Evolutionary conservation across 2,113 vertebrate genomes (phyloP), one percentile per base, ranked within the genome.

Genomic region (Nycticebus coucang): DNA sequence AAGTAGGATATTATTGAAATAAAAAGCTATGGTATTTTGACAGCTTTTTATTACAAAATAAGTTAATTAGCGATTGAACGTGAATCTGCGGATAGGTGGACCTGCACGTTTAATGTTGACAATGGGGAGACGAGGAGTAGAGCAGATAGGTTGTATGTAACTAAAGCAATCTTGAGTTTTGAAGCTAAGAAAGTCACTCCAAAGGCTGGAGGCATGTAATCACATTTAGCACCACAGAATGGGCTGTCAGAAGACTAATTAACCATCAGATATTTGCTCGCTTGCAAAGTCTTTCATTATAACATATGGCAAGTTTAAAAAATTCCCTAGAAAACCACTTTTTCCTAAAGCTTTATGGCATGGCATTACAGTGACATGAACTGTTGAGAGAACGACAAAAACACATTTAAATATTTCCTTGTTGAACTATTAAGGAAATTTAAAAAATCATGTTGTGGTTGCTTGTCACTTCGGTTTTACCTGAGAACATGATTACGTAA

Each of bases 121-220:
- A 60, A n/a, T 50, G 24, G 2, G 13, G 30, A 89, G 5, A 62
- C 19, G 24, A n/a, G n/a, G n/a, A 28, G 86, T 68, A 59, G 18
- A 81, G 26, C 26, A 37, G 41, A n/a, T 50, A 17, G 41, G 0
- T 94, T 97, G 96, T 94, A 19, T 22, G 35, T 53, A 95, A 55
- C 11, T 92, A 24, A 95, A 94, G 35, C 96, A 30, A 55, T 86
- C 22, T n/a, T 95, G 89, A 77, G 37, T 74, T 93, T 89, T 87
- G 74, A 93, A 95, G 57, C 50, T 87, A 94, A 80, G 93, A 89
- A 97, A 97, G 83, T 98, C 93, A 89, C 10, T 89, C 41, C 89
- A 93, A 96, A 96, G 87, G 55, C n/a, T 94, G 87, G 68, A 33
- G 95, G 14, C 87, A 75, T 97, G 98, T 98, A 95, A 96, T 97